Base-by-base conservation (phyloP, 1,140 invertebrate genomes). In the Scylla paramamosain region DNA sequence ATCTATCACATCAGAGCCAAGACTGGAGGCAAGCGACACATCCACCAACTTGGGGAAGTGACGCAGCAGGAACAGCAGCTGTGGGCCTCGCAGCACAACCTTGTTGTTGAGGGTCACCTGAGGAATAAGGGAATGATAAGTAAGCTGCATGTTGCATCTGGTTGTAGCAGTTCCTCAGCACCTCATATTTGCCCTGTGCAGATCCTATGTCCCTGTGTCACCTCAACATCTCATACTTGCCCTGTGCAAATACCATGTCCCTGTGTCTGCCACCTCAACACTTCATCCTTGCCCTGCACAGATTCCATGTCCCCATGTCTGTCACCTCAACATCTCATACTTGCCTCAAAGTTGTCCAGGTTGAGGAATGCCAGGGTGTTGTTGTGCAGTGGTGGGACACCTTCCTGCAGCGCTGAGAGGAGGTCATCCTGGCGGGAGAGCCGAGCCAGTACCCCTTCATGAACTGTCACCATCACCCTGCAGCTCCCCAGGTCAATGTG, bases 11-110 rank as follows among this genome's bases (percentile, higher is more conserved):
- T 97, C 97, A n/a, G 96, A 96, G 82, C 96, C 96, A 92, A 96
- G 97, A 16, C 96, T 96, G 52, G 96, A 96, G 16, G 97, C 97
- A 12, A 97, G 96, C 84, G 97, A 97, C 0, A 97, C 96, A 95
- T 97, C 97, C 95, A 97, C 97, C 14, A 97, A 96, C 14, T 97
- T 97, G 4, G 97, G 97, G 96, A 97, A 97, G 16, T 97, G 97
- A 0, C 97, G 96, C 16, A 97, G 96, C 96, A 97, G 97, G 0
- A 97, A 97, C 10, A 97, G 95, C 4, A 97, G 94, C 67, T 97
- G 97, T 0, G 97, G 97, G 0, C 97, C 97, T 14, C 97, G 96
- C 8, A 97, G 96, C n/a, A 97, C 97, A 59, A 97, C 96, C 52
- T 97, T 96, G 94, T 97, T 97, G 96, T 97, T 97, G 77, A 97